Base-by-base conservation (phyloP, 2,797 vertebrate species). In the Mus minutoides region DNA sequence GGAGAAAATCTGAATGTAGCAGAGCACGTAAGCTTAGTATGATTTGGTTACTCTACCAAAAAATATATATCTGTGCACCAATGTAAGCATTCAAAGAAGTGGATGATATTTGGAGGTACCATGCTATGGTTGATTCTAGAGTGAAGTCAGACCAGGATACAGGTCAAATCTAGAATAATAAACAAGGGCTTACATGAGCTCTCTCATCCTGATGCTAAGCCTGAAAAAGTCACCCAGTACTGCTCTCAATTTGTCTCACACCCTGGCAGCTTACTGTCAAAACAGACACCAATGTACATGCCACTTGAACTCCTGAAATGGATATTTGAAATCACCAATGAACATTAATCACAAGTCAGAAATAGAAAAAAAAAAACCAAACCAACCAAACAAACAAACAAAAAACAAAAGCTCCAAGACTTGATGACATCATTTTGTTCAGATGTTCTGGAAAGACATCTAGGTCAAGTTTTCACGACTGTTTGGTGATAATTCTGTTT, bases 381-480 rank as follows among this genome's bases (percentile, higher is more conserved):
- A 43, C 8, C 43, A 46, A 46, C 4, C 4, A 54, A 69, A 22
- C 69, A 60, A 86, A 76, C 31, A 49, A 49, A 49, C 10, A 56
- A 71, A 22, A 78, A 67, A 88, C 10, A 12, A 49, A 49, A 49
- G 2, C 10, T 69, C 22, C 31, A 49, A 84, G 9, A 56, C 78
- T 89, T 69, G 31, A 93, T 87, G 80, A 84, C 26, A 86, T 94
- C 46, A 62, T 34, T 90, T 90, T 78, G 46, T 37, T 93, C 40
- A 77, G 56, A 58, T 88, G 22, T 22, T 52, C 37, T 89, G 31
- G 64, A 43, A 76, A 86, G 85, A 22, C 26, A 86, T 62, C 94
- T 89, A 83, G 60, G 40, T 79, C 83, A 71, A 16, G 12, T 75
- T 97, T 94, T 95, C 88, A 95, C 93, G 3, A 2, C 40, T 91